Percentiles rank a stretch among this genome's conserved stretches.
Conservation (phyloP, 2,888 invertebrate genomes). For the Dolichomitus sp. region DNA sequence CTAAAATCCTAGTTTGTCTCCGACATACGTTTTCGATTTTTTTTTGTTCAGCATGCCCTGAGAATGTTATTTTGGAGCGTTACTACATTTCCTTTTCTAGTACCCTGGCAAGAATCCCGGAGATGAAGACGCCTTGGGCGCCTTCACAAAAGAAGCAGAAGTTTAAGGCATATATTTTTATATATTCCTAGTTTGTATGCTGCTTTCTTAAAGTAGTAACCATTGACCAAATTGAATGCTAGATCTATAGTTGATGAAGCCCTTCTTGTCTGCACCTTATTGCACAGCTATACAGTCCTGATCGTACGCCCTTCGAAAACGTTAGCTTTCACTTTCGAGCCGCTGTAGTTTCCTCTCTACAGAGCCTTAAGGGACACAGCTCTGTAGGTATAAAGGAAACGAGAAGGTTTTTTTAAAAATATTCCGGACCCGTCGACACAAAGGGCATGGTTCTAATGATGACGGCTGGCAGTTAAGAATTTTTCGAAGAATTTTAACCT, state of each 20-base stretch:
- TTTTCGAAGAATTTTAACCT: slow-evolving; percentile 67
- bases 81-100: not conserved
- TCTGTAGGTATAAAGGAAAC: not conserved
- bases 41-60: not conserved
- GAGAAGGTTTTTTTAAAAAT: not conserved
- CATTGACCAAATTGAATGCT: not conserved
- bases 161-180: not conserved
- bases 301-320: slow-evolving; percentile 47
- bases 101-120: not conserved
- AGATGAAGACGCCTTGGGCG: not conserved
- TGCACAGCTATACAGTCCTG: slow-evolving; percentile 42
- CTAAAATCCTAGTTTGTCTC: not conserved
- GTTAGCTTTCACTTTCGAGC: slow-evolving; percentile 24
- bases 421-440: not conserved
- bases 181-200: not conserved
- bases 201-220: not conserved
- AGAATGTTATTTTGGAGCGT: not conserved
- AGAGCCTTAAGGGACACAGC: not conserved
- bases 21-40: not conserved
- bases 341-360: not conserved
- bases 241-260: not conserved
- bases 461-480: slow-evolving; percentile 5
- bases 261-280: not conserved
- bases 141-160: slow-evolving; percentile 1
- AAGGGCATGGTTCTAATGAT: not conserved